Conservation (phyloP, 1,140 invertebrate species). For the Drosophila hydei region DNA sequence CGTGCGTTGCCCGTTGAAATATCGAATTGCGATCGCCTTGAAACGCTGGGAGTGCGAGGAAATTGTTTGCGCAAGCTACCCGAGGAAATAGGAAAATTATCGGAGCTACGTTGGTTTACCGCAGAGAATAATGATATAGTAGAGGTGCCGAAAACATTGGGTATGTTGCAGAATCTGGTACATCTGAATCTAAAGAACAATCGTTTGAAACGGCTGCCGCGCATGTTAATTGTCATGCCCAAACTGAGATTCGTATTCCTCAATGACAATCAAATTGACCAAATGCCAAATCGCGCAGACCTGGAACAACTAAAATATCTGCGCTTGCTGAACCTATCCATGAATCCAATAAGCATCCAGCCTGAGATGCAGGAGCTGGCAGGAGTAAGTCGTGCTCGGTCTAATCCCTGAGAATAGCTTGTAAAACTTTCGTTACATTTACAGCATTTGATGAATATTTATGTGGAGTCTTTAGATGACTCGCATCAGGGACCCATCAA, state of each 20-base stretch:
- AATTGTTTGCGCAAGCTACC: conserved; percentile 86
- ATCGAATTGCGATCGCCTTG: conserved; percentile 88
- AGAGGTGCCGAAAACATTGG: conserved; percentile 84
- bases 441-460: conserved; percentile 56
- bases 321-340: conserved; percentile 85
- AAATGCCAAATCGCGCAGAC: conserved; percentile 61
- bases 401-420: neutral
- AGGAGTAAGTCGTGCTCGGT: conserved; percentile 15
- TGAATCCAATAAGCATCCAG: conserved; percentile 84
- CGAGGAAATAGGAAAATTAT: conserved; percentile 84
- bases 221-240: conserved; percentile 83
- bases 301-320: conserved; percentile 80
- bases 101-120: conserved; percentile 86
- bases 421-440: neutral
- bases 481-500: neutral
- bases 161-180: conserved; percentile 84
- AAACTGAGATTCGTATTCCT: conserved; percentile 86
- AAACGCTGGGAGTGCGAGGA: conserved; percentile 88
- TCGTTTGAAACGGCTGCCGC: conserved; percentile 84
- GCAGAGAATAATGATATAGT: conserved; percentile 86
- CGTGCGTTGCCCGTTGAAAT: conserved; percentile 88
- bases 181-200: conserved; percentile 87
- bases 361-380: conserved; percentile 50
- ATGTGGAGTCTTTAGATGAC: conserved; percentile 49
- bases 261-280: conserved; percentile 84